A percentile compares a stretch with the other conserved stretches of the same genome.
Evolutionary conservation across 2,113 vertebrate genomes (phyloP).

Genomic region (Nestor notabilis): DNA sequence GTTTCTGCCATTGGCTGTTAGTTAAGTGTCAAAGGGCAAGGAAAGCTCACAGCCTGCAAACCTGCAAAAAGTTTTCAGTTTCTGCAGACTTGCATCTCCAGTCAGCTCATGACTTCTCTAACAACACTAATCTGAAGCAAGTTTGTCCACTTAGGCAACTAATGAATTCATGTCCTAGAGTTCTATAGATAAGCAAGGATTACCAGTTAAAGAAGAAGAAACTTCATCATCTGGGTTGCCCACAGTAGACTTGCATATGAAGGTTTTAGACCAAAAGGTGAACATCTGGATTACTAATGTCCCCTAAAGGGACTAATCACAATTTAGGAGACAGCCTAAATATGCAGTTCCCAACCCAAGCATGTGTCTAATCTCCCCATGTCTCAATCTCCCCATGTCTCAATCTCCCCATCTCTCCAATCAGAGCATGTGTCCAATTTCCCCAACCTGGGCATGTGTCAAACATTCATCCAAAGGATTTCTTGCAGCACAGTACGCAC

Average conservation of each 20-base stretch:
- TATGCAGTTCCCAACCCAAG: accelerated
- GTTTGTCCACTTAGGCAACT: background rate
- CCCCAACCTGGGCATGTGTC: background rate
- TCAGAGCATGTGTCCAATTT: background rate
- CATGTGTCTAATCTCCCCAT: background rate
- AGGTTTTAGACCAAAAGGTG: background rate
- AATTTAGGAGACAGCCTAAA: background rate
- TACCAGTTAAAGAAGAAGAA: background rate
- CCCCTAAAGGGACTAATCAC: background rate
- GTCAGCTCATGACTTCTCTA: background rate
- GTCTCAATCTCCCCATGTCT: too few relatives aligned
- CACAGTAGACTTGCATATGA: background rate
- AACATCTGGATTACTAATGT: background rate
- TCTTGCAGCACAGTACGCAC: background rate
- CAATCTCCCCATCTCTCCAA: background rate
- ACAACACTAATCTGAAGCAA: background rate
- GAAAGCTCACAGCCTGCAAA: background rate
- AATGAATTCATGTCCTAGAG: background rate
- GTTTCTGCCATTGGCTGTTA: background rate
- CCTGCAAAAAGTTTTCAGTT: background rate
- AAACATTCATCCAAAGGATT: background rate
- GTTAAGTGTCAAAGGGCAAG: background rate
- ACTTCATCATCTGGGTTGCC: background rate
- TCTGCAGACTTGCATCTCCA: background rate
- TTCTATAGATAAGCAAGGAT: background rate